phyloP scores from a whole-genome alignment of 2,797 vertebrate species.

The Phyllotis vaccarum region DNA sequence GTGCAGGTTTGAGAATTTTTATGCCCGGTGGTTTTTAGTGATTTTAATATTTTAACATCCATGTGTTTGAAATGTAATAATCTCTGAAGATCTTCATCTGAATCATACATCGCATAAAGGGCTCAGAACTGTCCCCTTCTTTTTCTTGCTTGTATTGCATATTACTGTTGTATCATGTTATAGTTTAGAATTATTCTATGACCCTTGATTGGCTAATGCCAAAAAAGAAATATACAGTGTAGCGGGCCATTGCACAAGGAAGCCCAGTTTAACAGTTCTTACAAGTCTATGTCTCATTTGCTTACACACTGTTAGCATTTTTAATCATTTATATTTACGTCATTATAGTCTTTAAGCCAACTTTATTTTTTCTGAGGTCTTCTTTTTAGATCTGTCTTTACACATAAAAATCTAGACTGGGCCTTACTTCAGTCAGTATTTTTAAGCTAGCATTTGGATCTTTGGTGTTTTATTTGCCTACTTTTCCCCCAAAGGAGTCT shows the following conservation, averaged over 20 bases:
- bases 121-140: neutral
- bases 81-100: neutral
- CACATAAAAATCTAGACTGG: neutral
- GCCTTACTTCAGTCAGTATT: neutral
- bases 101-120: neutral
- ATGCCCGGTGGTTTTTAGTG: neutral
- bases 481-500: neutral
- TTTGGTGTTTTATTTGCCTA: neutral
- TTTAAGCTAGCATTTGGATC: neutral
- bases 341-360: neutral
- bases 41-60: slow-evolving; percentile 11
- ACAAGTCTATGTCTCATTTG: neutral
- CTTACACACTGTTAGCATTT: neutral
- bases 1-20: neutral
- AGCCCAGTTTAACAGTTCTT: neutral
- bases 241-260: neutral
- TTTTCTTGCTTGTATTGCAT: neutral
- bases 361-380: neutral
- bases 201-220: neutral
- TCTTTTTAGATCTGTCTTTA: neutral
- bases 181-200: neutral
- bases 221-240: neutral
- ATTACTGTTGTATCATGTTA: neutral
- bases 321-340: neutral
- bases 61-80: neutral